phyloP scores from a whole-genome alignment of 2,797 vertebrate species.

The Antennarius maculatus region DNA sequence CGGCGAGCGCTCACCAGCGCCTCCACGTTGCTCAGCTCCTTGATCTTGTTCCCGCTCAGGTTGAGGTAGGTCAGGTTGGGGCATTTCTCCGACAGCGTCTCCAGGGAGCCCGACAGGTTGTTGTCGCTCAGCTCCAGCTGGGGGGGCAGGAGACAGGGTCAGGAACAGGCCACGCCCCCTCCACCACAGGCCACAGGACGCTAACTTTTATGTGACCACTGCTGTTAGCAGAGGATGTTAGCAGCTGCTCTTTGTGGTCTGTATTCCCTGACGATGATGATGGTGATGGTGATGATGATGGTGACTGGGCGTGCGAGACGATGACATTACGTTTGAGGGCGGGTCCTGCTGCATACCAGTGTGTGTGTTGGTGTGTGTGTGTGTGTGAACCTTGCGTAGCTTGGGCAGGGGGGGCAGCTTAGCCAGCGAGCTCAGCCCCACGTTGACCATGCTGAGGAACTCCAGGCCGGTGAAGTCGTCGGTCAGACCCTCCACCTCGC shows the following conservation, averaged over 20 bases:
- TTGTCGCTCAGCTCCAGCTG: conserved; percentile 90
- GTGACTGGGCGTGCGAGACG: too few relatives aligned
- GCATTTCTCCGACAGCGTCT: conserved; percentile 90
- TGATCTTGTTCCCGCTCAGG: conserved; percentile 97
- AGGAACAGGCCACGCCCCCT: too few relatives aligned
- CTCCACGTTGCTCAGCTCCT: conserved; percentile 93
- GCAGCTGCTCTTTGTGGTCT: too few relatives aligned
- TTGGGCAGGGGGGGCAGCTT: conserved; percentile 90
- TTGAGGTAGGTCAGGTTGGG: conserved; percentile 95
- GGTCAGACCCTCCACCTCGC: conserved; percentile 92
- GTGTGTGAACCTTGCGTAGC: conserved; percentile 86
- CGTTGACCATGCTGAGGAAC: conserved; percentile 95
- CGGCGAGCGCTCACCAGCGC: conserved; percentile 84
- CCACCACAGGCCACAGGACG: too few relatives aligned
- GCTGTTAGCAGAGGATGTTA: too few relatives aligned
- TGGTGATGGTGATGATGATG: too few relatives aligned
- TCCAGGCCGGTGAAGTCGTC: conserved; percentile 90
- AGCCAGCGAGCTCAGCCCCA: conserved; percentile 89
- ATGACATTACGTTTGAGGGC: not conserved
- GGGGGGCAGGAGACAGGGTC: not conserved
- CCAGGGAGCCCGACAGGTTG: conserved; percentile 90
- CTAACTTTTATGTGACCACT: too few relatives aligned
- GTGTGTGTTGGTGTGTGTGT: not conserved
- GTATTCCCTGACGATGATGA: too few relatives aligned
- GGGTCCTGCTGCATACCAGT: too few relatives aligned